Conservation (phyloP, 2,113 vertebrate species). For the Glareola pratincola region DNA sequence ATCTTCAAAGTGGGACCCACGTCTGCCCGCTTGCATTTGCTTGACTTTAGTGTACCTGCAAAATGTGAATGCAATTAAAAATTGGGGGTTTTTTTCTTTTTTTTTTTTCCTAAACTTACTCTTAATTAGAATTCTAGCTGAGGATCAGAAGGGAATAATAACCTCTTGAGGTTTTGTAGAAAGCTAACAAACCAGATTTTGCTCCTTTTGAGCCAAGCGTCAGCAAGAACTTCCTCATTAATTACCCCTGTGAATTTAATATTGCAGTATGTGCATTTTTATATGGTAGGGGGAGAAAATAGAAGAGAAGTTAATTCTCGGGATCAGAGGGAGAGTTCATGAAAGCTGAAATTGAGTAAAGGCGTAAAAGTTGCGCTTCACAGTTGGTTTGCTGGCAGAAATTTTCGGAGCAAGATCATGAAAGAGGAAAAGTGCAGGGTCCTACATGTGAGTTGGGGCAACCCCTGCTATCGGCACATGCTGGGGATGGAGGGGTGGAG, state of each 20-base stretch:
- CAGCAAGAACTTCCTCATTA: not conserved
- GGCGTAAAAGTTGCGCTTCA: not conserved
- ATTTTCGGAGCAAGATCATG: not conserved
- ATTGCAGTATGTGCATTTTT: not conserved
- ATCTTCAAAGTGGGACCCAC: not conserved
- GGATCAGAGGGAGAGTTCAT: not conserved
- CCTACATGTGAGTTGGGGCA: not conserved
- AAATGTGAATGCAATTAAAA: not conserved
- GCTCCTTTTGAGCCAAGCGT: not conserved
- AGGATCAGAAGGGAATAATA: not conserved
- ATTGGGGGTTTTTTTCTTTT: rapidly evolving
- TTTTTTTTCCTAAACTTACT: not conserved
- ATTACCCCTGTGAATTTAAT: not conserved
- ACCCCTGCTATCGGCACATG: not conserved
- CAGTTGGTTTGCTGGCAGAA: not conserved
- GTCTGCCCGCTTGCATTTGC: not conserved
- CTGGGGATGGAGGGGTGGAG: not conserved
- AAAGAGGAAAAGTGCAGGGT: not conserved
- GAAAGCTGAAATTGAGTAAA: not conserved
- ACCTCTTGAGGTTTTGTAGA: not conserved
- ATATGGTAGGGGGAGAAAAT: not conserved
- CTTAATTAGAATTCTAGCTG: not conserved
- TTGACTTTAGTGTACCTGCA: not conserved
- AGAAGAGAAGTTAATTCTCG: not conserved
- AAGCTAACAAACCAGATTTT: not conserved